A percentile compares a stretch with the other conserved stretches of the same genome.
These are phyloP conservation scores for Buathra laborator DNA, from an alignment of 2,888 invertebrate species.

Conservation along the genomic window DNA sequence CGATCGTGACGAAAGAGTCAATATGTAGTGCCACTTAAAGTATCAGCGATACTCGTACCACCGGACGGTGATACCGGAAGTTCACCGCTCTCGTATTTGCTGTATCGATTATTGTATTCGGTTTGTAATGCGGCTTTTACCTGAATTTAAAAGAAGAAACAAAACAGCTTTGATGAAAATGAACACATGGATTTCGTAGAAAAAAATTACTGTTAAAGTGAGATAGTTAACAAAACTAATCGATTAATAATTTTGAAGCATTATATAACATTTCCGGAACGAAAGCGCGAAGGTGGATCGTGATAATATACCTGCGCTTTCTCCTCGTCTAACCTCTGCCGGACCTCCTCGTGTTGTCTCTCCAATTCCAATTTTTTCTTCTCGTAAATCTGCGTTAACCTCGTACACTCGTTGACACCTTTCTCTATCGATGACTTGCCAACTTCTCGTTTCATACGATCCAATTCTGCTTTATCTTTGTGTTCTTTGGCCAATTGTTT, in stretches of 20 bases:
- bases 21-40: conserved; percentile 81
- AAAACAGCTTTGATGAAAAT: neutral
- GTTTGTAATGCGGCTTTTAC: conserved; percentile 80
- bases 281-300: neutral
- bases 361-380: conserved; percentile 91
- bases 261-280: neutral
- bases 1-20: conserved; percentile 72
- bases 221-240: neutral
- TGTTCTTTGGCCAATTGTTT: conserved; percentile 95
- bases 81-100: conserved; percentile 82
- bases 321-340: conserved; percentile 89
- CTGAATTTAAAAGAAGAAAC: conserved; percentile 73
- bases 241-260: neutral
- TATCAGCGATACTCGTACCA: conserved; percentile 80
- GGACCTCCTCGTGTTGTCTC: conserved; percentile 92
- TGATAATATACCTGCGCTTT: conserved; percentile 87
- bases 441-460: conserved; percentile 94
- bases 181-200: neutral
- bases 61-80: conserved; percentile 80
- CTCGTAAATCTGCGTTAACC: conserved; percentile 92
- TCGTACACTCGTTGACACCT: conserved; percentile 95
- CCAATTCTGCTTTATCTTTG: conserved; percentile 96
- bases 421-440: conserved; percentile 93
- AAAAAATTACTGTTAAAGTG: neutral
- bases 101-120: conserved; percentile 83